phyloP scores from a whole-genome alignment of 2,888 invertebrate genomes.

The Pachydiplax longipennis region DNA sequence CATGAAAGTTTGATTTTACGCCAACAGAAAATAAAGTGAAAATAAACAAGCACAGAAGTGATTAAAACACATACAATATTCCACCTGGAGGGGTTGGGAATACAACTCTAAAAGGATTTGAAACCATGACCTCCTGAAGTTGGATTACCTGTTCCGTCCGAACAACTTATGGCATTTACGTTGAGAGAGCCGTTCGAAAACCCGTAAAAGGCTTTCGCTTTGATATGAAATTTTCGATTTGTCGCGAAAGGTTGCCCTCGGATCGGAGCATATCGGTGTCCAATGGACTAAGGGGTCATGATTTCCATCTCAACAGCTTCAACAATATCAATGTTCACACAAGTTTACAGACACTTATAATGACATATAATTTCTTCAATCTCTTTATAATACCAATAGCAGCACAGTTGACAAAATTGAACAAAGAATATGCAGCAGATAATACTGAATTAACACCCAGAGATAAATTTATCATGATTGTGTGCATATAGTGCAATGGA shows the following conservation, averaged over 20 bases:
- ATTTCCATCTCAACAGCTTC: conserved; percentile 13
- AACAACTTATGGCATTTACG: not conserved
- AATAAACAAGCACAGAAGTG: conserved; percentile 45
- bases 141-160: not conserved
- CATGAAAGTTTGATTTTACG: conserved; percentile 40
- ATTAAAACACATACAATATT: conserved; percentile 43
- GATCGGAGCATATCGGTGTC: not conserved
- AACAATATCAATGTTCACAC: conserved; percentile 41
- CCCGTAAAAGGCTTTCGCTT: not conserved
- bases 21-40: conserved; percentile 44
- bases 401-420: conserved; percentile 44
- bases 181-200: not conserved
- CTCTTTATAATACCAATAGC: conserved; percentile 36
- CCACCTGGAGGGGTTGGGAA: conserved; percentile 39
- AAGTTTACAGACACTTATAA: conserved; percentile 44
- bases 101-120: conserved; percentile 9
- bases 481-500: conserved; percentile 31
- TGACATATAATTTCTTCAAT: conserved; percentile 39
- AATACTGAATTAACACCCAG: conserved; percentile 44
- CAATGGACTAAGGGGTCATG: conserved; percentile 13
- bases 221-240: not conserved
- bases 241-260: not conserved
- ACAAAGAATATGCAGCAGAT: conserved; percentile 42
- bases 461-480: conserved; percentile 30
- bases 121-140: conserved; percentile 14